These are phyloP conservation scores for Pontoporia blainvillei DNA, from an alignment of 2,113 vertebrate genomes.

Conservation along the genomic window DNA sequence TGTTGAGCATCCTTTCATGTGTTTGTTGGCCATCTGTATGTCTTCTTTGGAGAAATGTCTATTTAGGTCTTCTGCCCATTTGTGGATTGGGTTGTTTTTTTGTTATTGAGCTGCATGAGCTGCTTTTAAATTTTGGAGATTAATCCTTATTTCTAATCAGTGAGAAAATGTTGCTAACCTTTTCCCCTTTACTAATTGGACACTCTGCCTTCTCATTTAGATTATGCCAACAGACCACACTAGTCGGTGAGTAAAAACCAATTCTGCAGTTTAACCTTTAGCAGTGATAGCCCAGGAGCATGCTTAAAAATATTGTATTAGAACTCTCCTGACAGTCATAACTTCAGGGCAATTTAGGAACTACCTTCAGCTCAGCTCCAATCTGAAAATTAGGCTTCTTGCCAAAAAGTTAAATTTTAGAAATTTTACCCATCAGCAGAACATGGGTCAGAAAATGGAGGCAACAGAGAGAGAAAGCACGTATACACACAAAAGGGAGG, in stretches of 20 bases:
- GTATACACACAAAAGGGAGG: background rate
- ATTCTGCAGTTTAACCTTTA: background rate
- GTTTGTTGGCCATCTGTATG: too few species aligned
- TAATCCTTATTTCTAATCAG: too few species aligned
- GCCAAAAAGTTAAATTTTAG: background rate
- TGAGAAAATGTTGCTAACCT: background rate
- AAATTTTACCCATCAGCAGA: background rate
- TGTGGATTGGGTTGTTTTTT: too few species aligned
- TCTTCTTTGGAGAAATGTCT: too few species aligned
- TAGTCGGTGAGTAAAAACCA: background rate
- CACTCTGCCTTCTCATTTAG: background rate
- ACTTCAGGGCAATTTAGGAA: background rate
- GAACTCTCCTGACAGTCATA: background rate
- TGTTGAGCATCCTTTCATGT: too few species aligned
- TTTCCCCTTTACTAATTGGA: background rate
- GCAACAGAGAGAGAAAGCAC: background rate
- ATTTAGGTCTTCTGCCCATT: too few species aligned
- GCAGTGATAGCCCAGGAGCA: background rate
- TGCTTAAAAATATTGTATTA: background rate
- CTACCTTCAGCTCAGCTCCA: background rate
- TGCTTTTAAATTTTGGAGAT: too few species aligned
- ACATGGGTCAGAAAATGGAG: background rate
- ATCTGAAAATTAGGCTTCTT: background rate
- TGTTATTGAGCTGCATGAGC: too few species aligned
- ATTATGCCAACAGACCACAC: background rate